Evolutionary conservation across 2,797 vertebrate genomes (phyloP).

Genomic region (Myiothlypis coronata): DNA sequence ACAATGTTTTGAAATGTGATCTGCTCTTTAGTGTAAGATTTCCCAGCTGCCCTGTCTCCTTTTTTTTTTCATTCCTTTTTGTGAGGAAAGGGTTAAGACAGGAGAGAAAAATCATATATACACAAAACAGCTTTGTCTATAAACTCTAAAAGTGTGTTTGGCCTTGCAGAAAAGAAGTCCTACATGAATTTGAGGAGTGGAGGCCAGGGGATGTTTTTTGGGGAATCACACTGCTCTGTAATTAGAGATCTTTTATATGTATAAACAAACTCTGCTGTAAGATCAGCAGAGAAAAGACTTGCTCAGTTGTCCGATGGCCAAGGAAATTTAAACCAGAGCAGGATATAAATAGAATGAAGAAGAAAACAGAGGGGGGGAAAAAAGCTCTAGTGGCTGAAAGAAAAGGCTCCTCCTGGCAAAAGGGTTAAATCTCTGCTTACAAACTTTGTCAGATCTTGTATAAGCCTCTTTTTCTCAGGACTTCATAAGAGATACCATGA

Average conservation of each 20-base stretch:
- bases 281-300: conserved; percentile 38
- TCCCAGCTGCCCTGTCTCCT: background rate
- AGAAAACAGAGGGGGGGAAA: fast-evolving
- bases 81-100: background rate
- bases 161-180: background rate
- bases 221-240: conserved; percentile 1
- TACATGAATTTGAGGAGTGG: background rate
- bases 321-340: conserved; percentile 34
- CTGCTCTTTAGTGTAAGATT: background rate
- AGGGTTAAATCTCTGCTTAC: background rate
- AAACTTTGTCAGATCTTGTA: background rate
- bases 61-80: background rate
- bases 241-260: background rate
- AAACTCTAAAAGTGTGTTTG: background rate
- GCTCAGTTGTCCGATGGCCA: conserved; percentile 43
- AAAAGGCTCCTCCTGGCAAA: background rate
- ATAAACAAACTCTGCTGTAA: conserved; percentile 34
- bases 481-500: background rate
- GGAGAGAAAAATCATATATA: background rate
- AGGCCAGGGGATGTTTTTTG: background rate
- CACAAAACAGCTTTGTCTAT: conserved; percentile 10
- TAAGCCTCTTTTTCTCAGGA: background rate
- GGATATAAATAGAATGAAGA: conserved; percentile 32
- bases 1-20: conserved; percentile 48
- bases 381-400: background rate